Evolutionary conservation across 2,888 invertebrate genomes (phyloP), one percentile per base, ranked within the genome.

Genomic region (Drosophila recens): DNA sequence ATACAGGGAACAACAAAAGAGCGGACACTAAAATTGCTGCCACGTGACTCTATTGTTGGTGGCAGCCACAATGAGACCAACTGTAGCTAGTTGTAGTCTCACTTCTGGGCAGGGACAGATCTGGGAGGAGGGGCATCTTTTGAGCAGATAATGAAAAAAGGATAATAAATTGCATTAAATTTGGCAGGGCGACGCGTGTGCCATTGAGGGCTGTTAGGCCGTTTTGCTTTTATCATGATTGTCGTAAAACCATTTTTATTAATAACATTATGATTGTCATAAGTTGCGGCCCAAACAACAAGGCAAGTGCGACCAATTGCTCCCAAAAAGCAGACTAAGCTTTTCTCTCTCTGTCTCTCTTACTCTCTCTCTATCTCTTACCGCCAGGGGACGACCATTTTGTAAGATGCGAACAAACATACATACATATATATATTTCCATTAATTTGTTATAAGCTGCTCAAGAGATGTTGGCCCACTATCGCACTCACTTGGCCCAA

Each of bases 111-210:
- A 13, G 30, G 30, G 30, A 8, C 8, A 40, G 52, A 6, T 17
- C 33, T 13, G 42, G 66, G 57, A 27, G 30, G 5, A 6, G 52
- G 66, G 59, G 53, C 72, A 66, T 79, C 70, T 68, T 36, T 79
- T 69, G 72, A 72, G 53, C 62, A 88, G 84, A 89, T 84, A 90
- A 83, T 82, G 82, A 86, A 90, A 87, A 89, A 87, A 85, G 85
- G 79, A 90, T 91, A 91, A 92, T 92, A 91, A 91, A 92, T 92
- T 92, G 83, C 87, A 91, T 92, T 91, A 91, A 89, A 90, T 90
- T 88, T 89, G 90, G 81, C 87, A 85, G 90, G 78, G 52, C 48
- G 70, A 43, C 81, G 87, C 81, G 83, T 83, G 79, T 61, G 67
- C 38, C 56, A 53, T 51, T 61, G 56, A 48, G 68, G 67, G 65